Evolutionary conservation across 2,797 vertebrate genomes (phyloP).

Genomic region (Lycodopsis pacificus): DNA sequence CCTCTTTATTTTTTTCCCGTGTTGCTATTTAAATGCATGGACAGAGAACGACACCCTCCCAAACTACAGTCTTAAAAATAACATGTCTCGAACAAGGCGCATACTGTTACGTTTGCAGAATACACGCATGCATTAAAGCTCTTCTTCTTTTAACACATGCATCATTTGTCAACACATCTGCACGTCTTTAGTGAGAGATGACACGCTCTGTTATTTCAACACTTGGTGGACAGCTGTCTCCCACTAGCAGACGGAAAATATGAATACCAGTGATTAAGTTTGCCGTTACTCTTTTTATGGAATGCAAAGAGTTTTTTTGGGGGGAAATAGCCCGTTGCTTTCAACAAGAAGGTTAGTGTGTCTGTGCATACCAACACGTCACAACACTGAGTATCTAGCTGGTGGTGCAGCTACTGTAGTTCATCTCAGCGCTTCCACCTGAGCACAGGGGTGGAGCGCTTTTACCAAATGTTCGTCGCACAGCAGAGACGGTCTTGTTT

Average conservation of each 20-base stretch:
- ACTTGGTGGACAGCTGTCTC: background rate
- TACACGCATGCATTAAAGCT: constrained; percentile 73
- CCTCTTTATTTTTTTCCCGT: constrained; percentile 28
- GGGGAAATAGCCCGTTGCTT: background rate
- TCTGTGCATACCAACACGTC: background rate
- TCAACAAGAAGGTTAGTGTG: constrained; percentile 12
- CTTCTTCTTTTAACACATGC: constrained; percentile 74
- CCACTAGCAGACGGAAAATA: background rate
- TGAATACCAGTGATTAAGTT: background rate
- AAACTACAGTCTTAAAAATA: constrained; percentile 71
- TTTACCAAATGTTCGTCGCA: background rate
- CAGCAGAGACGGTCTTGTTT: background rate
- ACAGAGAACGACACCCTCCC: constrained; percentile 74
- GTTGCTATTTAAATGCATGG: constrained; percentile 82
- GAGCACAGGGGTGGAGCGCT: background rate
- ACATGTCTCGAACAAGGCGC: constrained; percentile 60
- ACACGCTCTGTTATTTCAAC: constrained; percentile 40
- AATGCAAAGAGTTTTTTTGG: background rate
- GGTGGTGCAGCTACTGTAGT: constrained; percentile 19
- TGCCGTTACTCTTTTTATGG: constrained; percentile 9
- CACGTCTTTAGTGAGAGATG: constrained; percentile 44
- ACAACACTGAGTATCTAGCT: constrained; percentile 1
- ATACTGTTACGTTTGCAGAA: constrained; percentile 73
- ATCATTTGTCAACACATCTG: constrained; percentile 69
- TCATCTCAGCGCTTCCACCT: background rate